phyloP scores from a whole-genome alignment of 2,888 invertebrate genomes.

The Dicycla oo region DNA sequence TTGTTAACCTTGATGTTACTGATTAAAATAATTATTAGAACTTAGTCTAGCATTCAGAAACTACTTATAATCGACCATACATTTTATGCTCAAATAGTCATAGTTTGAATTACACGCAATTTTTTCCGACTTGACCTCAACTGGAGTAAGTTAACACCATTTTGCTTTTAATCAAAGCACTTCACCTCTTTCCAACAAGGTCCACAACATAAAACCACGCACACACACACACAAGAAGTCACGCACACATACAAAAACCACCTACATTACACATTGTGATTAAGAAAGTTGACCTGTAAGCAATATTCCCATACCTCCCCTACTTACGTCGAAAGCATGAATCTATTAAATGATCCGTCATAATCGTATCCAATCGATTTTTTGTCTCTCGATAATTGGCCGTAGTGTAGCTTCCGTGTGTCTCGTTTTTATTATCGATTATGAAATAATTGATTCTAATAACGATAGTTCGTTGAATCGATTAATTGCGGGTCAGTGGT shows the following conservation, averaged over 20 bases:
- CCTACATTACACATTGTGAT: slow-evolving; percentile 58
- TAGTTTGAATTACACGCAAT: neutral
- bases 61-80: neutral
- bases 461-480: slow-evolving; percentile 79
- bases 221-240: slow-evolving; percentile 29
- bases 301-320: slow-evolving; percentile 82
- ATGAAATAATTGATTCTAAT: slow-evolving; percentile 81
- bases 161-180: slow-evolving; percentile 31
- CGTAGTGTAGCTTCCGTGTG: slow-evolving; percentile 82
- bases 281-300: slow-evolving; percentile 83
- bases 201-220: slow-evolving; percentile 38
- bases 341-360: slow-evolving; percentile 80
- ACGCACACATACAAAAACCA: slow-evolving; percentile 52
- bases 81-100: neutral
- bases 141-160: slow-evolving; percentile 1
- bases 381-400: slow-evolving; percentile 81
- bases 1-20: neutral
- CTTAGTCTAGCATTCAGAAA: neutral
- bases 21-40: neutral
- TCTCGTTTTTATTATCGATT: slow-evolving; percentile 77
- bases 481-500: slow-evolving; percentile 77
- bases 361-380: slow-evolving; percentile 77
- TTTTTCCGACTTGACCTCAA: neutral
- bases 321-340: slow-evolving; percentile 73
- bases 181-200: slow-evolving; percentile 37